These are phyloP conservation scores for Stenodema calcarata DNA, from an alignment of 2,888 invertebrate species.

Conservation along the genomic window DNA sequence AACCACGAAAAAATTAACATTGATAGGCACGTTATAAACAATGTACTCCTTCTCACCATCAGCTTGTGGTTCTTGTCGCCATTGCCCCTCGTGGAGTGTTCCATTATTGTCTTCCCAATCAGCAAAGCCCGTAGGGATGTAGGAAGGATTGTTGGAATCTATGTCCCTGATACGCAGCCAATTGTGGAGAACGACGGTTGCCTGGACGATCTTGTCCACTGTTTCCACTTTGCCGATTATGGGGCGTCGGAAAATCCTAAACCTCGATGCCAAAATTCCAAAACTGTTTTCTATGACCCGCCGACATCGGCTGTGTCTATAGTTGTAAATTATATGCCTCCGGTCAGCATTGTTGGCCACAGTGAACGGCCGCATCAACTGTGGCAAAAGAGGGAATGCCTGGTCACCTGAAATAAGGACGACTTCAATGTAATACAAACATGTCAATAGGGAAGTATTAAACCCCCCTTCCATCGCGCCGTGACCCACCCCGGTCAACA, in stretches of 20 bases:
- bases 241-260: conserved; percentile 19
- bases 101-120: not conserved
- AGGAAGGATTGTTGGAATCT: not conserved
- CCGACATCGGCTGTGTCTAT: conserved; percentile 6
- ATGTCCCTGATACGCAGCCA: conserved; percentile 17
- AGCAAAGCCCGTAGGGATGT: conserved; percentile 3
- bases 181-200: conserved; percentile 17
- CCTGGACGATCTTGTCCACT: conserved; percentile 27
- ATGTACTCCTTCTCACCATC: conserved; percentile 24
- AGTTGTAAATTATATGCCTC: conserved; percentile 9
- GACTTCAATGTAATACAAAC: not conserved
- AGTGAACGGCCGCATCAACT: not conserved
- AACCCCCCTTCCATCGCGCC: too few relatives aligned
- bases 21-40: not conserved
- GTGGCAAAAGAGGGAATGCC: conserved; percentile 10
- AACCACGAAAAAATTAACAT: conserved; percentile 3
- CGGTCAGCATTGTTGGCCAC: not conserved
- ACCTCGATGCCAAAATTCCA: not conserved
- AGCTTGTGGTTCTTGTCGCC: conserved; percentile 24
- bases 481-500: too few relatives aligned
- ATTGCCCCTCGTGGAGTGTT: conserved; percentile 13
- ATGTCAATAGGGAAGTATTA: not conserved
- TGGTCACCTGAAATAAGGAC: conserved; percentile 16
- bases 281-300: not conserved
- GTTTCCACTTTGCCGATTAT: conserved; percentile 16